phyloP scores from a whole-genome alignment of 53 echinoderm and acorn worm genomes.

The Holothuria leucospilota region DNA sequence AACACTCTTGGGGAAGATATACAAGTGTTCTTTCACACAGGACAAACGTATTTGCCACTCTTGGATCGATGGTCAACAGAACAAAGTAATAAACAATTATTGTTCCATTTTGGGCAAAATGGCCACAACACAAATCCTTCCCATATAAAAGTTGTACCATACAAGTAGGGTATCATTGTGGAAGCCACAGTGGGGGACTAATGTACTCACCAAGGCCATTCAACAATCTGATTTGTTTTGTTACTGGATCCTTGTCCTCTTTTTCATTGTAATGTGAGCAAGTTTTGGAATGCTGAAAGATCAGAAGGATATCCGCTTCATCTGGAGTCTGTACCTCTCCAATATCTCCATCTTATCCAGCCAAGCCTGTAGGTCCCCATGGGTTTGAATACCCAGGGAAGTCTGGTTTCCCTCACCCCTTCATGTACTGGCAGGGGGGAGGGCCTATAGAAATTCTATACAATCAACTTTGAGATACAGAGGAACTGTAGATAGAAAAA shows the following conservation, averaged over 20 bases:
- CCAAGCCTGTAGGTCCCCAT: not conserved
- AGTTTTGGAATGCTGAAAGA: slow-evolving; percentile 9
- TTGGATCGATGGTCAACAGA: too few species aligned
- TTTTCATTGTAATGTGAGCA: not conserved
- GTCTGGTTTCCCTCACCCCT: not conserved
- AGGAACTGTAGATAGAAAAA: not conserved
- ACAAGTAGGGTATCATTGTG: too few species aligned
- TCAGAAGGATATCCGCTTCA: slow-evolving; percentile 26
- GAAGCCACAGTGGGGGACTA: too few species aligned
- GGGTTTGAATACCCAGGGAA: not conserved
- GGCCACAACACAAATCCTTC: too few species aligned
- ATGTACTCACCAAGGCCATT: not conserved
- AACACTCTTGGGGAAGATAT: too few species aligned
- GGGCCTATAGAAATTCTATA: not conserved
- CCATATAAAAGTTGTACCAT: too few species aligned
- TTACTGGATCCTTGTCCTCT: not conserved
- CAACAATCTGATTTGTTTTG: not conserved
- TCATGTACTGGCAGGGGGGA: not conserved
- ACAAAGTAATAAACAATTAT: too few species aligned
- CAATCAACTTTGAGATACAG: slow-evolving; percentile 16
- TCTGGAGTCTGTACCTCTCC: not conserved
- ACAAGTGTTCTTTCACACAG: too few species aligned
- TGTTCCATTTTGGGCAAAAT: too few species aligned
- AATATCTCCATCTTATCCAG: not conserved
- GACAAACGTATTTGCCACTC: too few species aligned